Evolutionary conservation across 1,140 invertebrate species (phyloP).

Genomic region (Eriosoma lanigerum): DNA sequence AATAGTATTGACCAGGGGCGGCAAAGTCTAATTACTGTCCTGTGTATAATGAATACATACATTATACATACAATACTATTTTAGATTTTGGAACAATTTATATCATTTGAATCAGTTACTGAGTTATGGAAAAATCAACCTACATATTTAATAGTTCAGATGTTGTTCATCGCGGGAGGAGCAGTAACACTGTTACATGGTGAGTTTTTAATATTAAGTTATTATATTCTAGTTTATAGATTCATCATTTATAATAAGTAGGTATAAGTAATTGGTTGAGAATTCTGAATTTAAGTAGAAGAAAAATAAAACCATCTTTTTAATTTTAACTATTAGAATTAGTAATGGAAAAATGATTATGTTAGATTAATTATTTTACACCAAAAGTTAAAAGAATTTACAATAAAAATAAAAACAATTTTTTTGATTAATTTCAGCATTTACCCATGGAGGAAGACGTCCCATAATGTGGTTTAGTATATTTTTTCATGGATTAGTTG

Average conservation of each 20-base stretch:
- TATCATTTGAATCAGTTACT: constrained; percentile 60
- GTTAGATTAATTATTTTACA: no score
- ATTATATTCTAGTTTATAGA: no score
- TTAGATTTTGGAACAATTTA: constrained; percentile 64
- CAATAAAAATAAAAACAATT: background rate
- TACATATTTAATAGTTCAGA: constrained; percentile 65
- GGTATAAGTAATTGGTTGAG: no score
- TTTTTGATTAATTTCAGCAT: constrained; percentile 60
- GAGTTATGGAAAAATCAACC: constrained; percentile 64
- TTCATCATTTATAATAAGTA: no score
- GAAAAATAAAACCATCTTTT: no score
- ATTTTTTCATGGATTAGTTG: constrained; percentile 67
- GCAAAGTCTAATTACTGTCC: no score
- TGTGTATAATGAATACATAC: no score
- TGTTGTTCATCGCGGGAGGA: constrained; percentile 62
- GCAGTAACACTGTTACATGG: constrained; percentile 60
- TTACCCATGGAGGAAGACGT: constrained; percentile 68
- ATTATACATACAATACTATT: background rate
- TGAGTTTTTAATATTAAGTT: background rate
- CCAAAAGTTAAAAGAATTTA: no score
- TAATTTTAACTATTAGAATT: no score
- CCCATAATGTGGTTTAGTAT: constrained; percentile 71
- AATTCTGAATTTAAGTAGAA: no score
- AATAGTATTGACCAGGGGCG: no score
- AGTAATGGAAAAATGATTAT: no score